Conservation (phyloP, 2,888 invertebrate species). For the Platypus cylindrus region DNA sequence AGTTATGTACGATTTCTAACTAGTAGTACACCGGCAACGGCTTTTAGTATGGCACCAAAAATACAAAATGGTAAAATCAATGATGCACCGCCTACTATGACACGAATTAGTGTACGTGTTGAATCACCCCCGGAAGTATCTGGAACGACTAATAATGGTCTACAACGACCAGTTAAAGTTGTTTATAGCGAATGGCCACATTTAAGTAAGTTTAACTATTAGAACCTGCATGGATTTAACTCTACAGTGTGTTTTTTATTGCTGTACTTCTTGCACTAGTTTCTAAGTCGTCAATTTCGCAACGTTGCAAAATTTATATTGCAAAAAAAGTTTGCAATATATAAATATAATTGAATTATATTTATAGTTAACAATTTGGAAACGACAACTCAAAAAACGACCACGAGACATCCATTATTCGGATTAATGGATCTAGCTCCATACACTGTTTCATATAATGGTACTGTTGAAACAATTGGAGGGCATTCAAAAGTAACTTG, state of each 20-base stretch:
- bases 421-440: slow-evolving; percentile 41
- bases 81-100: slow-evolving; percentile 16
- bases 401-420: slow-evolving; percentile 37
- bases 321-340: neutral
- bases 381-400: slow-evolving; percentile 29
- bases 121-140: slow-evolving; percentile 18
- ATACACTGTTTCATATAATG: slow-evolving; percentile 39
- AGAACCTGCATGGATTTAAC: neutral
- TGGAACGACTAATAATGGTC: slow-evolving; percentile 15
- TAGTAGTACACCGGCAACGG: slow-evolving; percentile 23
- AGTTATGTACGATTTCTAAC: slow-evolving; percentile 36
- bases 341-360: slow-evolving; percentile 1
- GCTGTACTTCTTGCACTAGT: neutral
- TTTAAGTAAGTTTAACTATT: slow-evolving; percentile 30
- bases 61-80: slow-evolving; percentile 27
- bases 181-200: slow-evolving; percentile 38
- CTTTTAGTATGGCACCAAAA: slow-evolving; percentile 27
- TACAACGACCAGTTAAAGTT: slow-evolving; percentile 24
- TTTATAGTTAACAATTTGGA: slow-evolving; percentile 47
- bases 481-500: slow-evolving; percentile 53
- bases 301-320: slow-evolving; percentile 4
- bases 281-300: neutral
- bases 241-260: neutral
- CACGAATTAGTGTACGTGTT: slow-evolving; percentile 24
- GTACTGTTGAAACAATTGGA: slow-evolving; percentile 43